phyloP scores from a whole-genome alignment of 2,113 vertebrate species.

The Myrmophylax atrothorax region DNA sequence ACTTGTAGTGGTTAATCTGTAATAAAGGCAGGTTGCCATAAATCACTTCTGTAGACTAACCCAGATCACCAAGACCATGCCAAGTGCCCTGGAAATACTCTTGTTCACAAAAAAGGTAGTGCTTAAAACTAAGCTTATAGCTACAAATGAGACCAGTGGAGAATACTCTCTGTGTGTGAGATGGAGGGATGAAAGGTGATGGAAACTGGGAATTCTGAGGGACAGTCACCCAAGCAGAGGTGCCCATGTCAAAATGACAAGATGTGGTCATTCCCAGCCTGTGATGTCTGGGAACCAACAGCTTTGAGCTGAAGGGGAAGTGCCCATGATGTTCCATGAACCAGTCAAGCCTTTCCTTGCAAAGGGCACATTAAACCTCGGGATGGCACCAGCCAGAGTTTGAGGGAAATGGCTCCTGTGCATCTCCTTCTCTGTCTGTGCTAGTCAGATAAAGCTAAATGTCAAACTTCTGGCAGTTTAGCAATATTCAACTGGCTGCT shows the following conservation, averaged over 20 bases:
- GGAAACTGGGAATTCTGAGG: neutral
- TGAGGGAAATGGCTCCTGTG: neutral
- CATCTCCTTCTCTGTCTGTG: neutral
- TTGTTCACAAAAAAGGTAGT: neutral
- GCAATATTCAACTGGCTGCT: neutral
- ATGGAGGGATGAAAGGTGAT: neutral
- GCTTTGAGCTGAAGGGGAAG: neutral
- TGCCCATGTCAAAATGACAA: neutral
- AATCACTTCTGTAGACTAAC: neutral
- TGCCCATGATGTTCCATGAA: neutral
- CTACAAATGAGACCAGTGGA: neutral
- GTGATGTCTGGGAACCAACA: neutral
- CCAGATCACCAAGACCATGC: neutral
- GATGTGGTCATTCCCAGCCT: neutral
- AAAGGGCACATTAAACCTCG: neutral
- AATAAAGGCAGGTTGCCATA: neutral
- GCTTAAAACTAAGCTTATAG: neutral
- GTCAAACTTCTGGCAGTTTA: constrained; percentile 3
- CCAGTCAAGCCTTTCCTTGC: neutral
- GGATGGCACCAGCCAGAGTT: neutral
- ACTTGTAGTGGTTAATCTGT: neutral
- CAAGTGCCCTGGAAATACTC: neutral
- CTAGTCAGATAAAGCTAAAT: neutral
- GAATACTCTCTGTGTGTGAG: neutral
- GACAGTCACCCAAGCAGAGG: neutral